phyloP scores from a whole-genome alignment of 2,888 invertebrate genomes.

The Thera britannica region DNA sequence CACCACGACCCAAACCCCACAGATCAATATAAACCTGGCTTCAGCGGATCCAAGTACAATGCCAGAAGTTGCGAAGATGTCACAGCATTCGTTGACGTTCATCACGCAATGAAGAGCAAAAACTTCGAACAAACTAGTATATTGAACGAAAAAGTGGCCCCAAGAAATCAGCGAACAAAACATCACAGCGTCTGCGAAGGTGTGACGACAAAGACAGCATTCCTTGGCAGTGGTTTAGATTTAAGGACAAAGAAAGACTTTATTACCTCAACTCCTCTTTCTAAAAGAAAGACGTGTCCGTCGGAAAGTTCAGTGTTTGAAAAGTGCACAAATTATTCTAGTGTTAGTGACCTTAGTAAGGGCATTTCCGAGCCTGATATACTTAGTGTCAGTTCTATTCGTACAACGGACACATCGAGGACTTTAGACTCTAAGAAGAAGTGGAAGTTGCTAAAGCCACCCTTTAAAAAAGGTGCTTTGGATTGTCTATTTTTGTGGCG shows the following conservation, averaged over 20 bases:
- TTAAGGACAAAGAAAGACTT: slow-evolving; percentile 60
- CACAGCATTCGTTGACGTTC: slow-evolving; percentile 70
- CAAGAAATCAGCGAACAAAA: slow-evolving; percentile 51
- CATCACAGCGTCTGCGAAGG: slow-evolving; percentile 72
- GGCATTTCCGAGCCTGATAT: slow-evolving; percentile 75
- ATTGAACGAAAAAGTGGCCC: slow-evolving; percentile 64
- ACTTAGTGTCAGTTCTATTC: slow-evolving; percentile 59
- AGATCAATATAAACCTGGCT: slow-evolving; percentile 51
- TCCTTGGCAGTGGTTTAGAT: slow-evolving; percentile 68
- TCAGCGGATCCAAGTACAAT: slow-evolving; percentile 67
- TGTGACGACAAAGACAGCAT: slow-evolving; percentile 52
- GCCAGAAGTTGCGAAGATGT: slow-evolving; percentile 77
- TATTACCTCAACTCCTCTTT: slow-evolving; percentile 72
- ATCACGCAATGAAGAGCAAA: slow-evolving; percentile 67
- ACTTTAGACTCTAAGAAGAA: slow-evolving; percentile 68
- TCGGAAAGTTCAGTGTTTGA: slow-evolving; percentile 70
- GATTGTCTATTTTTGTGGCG: slow-evolving; percentile 78
- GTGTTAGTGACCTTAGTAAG: slow-evolving; percentile 67
- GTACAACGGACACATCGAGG: slow-evolving; percentile 58
- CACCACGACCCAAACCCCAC: slow-evolving; percentile 62
- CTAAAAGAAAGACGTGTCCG: slow-evolving; percentile 68
- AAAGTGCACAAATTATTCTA: slow-evolving; percentile 64
- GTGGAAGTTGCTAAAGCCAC: slow-evolving; percentile 71
- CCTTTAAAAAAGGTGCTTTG: slow-evolving; percentile 73
- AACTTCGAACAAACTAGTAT: slow-evolving; percentile 77